phyloP scores from a whole-genome alignment of 2,797 vertebrate genomes.

The Rhinichthys osculus region DNA sequence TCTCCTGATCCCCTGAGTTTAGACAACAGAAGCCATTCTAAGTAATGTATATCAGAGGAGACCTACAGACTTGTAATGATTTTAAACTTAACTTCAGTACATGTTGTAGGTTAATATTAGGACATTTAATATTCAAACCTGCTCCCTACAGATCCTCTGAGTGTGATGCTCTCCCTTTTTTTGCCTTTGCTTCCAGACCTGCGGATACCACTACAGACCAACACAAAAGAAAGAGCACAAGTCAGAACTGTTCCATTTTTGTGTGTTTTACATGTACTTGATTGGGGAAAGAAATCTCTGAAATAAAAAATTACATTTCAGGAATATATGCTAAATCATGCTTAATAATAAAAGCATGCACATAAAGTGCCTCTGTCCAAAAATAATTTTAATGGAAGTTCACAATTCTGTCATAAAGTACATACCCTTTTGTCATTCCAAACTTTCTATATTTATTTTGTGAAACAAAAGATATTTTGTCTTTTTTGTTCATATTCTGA shows the following conservation, averaged over 20 bases:
- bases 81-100: not conserved
- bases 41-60: not conserved
- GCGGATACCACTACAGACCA: conserved; percentile 81
- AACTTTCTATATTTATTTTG: conserved; percentile 1
- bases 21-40: not conserved
- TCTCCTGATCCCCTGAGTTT: conserved; percentile 81
- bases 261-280: not conserved
- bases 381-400: not conserved
- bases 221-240: conserved; percentile 6
- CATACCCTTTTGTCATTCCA: not conserved
- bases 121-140: conserved; percentile 72
- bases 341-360: not conserved
- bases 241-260: not conserved
- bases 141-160: conserved; percentile 78
- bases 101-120: not conserved
- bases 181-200: conserved; percentile 88
- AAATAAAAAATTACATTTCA: not conserved
- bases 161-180: conserved; percentile 80
- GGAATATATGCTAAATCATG: not conserved
- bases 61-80: not conserved
- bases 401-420: not conserved
- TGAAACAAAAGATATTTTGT: not conserved
- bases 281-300: not conserved
- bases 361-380: not conserved
- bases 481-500: not conserved